A percentile compares a stretch with the other conserved stretches of the same genome.
These are phyloP conservation scores for Ophiothrix spiculata DNA, from an alignment of 35 echinoderm and acorn worm species.

Conservation along the genomic window DNA sequence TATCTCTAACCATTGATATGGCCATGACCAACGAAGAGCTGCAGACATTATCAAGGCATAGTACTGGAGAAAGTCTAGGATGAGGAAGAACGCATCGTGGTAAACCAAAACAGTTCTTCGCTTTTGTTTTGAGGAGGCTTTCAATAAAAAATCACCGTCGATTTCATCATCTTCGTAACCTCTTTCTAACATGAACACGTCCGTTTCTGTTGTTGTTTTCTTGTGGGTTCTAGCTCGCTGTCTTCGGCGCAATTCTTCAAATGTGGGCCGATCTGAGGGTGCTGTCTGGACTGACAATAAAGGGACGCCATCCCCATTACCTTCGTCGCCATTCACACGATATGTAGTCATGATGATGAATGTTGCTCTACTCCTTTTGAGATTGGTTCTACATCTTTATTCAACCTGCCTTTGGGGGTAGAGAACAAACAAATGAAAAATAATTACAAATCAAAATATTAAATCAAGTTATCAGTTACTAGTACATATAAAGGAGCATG, in stretches of 20 bases:
- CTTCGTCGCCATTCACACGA: not conserved
- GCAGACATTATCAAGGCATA: constrained; percentile 82
- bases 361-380: too few species aligned
- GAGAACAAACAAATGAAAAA: too few species aligned
- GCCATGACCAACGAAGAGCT: constrained; percentile 88
- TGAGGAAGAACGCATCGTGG: constrained; percentile 62
- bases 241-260: constrained; percentile 59
- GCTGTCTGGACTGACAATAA: constrained; percentile 46
- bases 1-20: constrained; percentile 49
- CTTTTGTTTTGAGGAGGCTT: constrained; percentile 65
- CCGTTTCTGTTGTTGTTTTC: constrained; percentile 52
- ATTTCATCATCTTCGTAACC: constrained; percentile 61
- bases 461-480: too few species aligned
- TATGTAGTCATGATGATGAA: too few species aligned
- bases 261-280: constrained; percentile 7
- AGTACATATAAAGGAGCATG: too few species aligned
- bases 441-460: too few species aligned
- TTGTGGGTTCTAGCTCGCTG: constrained; percentile 52
- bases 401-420: too few species aligned
- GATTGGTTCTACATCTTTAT: too few species aligned
- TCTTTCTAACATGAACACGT: constrained; percentile 58
- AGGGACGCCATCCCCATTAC: constrained; percentile 61
- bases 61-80: constrained; percentile 85
- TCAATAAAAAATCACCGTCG: constrained; percentile 61
- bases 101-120: constrained; percentile 69